Conservation (phyloP, 2,888 invertebrate genomes). For the Chloromyia formosa region DNA sequence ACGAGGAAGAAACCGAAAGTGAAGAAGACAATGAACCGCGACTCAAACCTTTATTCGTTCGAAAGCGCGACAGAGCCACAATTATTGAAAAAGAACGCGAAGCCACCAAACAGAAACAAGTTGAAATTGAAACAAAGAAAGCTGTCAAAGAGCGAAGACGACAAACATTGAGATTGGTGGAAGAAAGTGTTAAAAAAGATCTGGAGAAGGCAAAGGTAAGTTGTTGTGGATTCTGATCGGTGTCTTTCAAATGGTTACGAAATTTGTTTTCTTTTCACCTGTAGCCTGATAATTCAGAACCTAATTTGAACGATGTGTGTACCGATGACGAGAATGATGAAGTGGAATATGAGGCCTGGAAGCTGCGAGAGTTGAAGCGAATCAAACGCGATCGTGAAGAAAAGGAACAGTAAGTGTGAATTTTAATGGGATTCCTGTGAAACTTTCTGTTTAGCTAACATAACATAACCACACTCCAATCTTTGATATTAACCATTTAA, state of each 20-base stretch:
- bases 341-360: constrained; percentile 97
- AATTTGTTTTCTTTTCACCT: no score
- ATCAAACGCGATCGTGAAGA: constrained; percentile 97
- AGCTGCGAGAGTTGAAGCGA: constrained; percentile 93
- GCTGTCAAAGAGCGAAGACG: constrained; percentile 88
- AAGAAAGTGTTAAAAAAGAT: constrained; percentile 88
- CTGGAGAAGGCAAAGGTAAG: constrained; percentile 69
- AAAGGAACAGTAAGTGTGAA: constrained; percentile 75
- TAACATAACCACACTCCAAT: no score
- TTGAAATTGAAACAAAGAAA: constrained; percentile 83
- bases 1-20: constrained; percentile 84
- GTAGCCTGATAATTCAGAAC: constrained; percentile 75
- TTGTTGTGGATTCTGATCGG: not conserved
- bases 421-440: not conserved
- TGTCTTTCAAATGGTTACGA: no score
- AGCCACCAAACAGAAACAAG: constrained; percentile 82
- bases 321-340: constrained; percentile 97
- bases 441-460: constrained; percentile 31
- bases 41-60: constrained; percentile 93
- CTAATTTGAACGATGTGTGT: constrained; percentile 84
- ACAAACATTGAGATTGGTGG: constrained; percentile 89
- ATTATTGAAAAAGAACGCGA: constrained; percentile 94
- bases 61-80: constrained; percentile 92
- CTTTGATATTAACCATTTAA: not conserved
- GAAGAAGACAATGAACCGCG: constrained; percentile 92